Conservation (phyloP, 2,113 vertebrate genomes). For the Macaca nemestrina region DNA sequence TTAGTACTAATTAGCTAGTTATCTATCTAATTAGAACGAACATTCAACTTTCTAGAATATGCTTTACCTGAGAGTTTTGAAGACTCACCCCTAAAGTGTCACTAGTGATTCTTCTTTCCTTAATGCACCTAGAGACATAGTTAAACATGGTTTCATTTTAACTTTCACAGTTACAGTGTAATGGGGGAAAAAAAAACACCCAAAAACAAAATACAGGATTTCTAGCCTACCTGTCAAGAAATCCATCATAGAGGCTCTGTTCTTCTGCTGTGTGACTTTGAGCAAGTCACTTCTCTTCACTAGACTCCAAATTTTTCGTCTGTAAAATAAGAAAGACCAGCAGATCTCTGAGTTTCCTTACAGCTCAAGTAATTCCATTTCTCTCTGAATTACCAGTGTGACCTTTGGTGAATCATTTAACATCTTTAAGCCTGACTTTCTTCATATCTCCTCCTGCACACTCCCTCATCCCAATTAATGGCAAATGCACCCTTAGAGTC, state of each 20-base stretch:
- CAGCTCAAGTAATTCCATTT: neutral
- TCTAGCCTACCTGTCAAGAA: neutral
- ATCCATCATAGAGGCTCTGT: neutral
- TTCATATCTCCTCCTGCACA: neutral
- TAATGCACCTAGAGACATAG: neutral
- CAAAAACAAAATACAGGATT: too few species aligned
- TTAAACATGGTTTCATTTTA: neutral
- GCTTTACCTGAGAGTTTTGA: neutral
- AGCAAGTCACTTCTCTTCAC: neutral
- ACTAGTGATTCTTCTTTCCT: neutral
- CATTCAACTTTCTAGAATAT: neutral
- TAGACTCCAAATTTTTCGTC: neutral
- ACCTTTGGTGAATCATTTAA: conserved; percentile 28
- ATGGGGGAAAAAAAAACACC: neutral
- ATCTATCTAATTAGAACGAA: neutral
- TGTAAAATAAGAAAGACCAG: neutral
- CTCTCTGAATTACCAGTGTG: neutral
- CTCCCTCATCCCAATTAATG: neutral
- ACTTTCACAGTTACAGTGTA: neutral
- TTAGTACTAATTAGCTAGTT: too few species aligned
- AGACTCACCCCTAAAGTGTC: neutral
- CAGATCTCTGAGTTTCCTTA: neutral
- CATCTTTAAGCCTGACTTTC: neutral
- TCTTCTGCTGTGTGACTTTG: neutral
- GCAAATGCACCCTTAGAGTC: neutral